Evolutionary conservation across 2,888 invertebrate genomes (phyloP).

Genomic region (Cosmopolites sordidus): DNA sequence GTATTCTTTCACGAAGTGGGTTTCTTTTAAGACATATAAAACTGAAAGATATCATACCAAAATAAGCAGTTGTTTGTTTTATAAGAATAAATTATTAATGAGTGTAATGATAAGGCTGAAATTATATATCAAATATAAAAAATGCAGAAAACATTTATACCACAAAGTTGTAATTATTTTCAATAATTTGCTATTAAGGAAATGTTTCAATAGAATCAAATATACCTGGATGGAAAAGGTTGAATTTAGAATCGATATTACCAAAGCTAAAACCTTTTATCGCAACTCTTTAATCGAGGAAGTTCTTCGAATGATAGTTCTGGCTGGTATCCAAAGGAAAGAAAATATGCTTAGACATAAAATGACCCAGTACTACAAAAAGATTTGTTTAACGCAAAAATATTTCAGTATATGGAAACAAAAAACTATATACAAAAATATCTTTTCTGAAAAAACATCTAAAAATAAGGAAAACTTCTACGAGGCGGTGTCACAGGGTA

Average conservation of each 20-base stretch:
- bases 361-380: constrained; percentile 22
- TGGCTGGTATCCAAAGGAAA: constrained; percentile 30
- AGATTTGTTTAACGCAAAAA: constrained; percentile 34
- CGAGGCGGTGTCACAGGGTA: constrained; percentile 15
- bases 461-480: not conserved
- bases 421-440: constrained; percentile 27
- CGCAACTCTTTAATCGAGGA: constrained; percentile 29
- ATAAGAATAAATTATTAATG: constrained; percentile 10
- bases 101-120: constrained; percentile 24
- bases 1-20: constrained; percentile 18
- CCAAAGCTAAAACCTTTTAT: constrained; percentile 32
- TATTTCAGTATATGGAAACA: constrained; percentile 38
- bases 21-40: constrained; percentile 5
- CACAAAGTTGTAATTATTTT: constrained; percentile 12
- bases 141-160: constrained; percentile 14
- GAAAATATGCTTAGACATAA: constrained; percentile 25
- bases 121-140: constrained; percentile 18
- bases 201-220: constrained; percentile 3
- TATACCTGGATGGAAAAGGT: constrained; percentile 19
- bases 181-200: constrained; percentile 8
- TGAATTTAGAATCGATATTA: constrained; percentile 25
- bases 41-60: not conserved
- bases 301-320: constrained; percentile 32
- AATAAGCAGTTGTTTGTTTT: constrained; percentile 5
- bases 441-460: not conserved